Conservation (phyloP, 1,140 invertebrate genomes). For the Zaprionus nigranus region DNA sequence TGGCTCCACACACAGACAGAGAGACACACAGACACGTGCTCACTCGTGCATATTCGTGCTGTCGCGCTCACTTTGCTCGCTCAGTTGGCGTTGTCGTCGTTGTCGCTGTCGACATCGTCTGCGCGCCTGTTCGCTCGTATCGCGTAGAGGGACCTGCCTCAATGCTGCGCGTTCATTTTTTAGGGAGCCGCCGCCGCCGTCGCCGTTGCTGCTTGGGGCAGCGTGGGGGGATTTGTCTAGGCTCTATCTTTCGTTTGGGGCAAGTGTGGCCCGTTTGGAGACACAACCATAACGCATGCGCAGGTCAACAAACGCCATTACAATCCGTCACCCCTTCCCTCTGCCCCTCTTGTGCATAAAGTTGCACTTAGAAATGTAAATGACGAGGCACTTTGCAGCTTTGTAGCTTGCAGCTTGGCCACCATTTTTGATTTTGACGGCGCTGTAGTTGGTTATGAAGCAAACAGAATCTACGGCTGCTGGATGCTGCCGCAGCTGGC, state of each 20-base stretch:
- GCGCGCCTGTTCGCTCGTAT: conserved; percentile 76
- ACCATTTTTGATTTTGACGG: conserved; percentile 73
- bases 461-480: conserved; percentile 67
- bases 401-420: conserved; percentile 75
- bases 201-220: conserved; percentile 23
- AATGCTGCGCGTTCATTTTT: conserved; percentile 75
- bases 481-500: conserved; percentile 47
- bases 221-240: conserved; percentile 20
- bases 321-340: background rate
- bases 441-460: conserved; percentile 78
- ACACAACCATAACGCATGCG: conserved; percentile 54
- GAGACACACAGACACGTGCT: conserved; percentile 4
- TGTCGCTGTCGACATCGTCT: conserved; percentile 41
- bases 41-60: background rate
- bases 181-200: conserved; percentile 65
- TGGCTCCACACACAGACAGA: conserved; percentile 22
- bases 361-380: conserved; percentile 4
- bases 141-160: conserved; percentile 83
- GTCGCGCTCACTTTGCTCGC: conserved; percentile 7
- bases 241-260: conserved; percentile 28
- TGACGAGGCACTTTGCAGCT: conserved; percentile 47
- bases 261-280: conserved; percentile 23
- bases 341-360: conserved; percentile 1
- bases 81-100: conserved; percentile 39
- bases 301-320: conserved; percentile 8